Percentiles rank a stretch among this genome's conserved stretches.
Evolutionary conservation across 2,113 vertebrate species (phyloP).

Genomic region (Genyomyrus donnyi): DNA sequence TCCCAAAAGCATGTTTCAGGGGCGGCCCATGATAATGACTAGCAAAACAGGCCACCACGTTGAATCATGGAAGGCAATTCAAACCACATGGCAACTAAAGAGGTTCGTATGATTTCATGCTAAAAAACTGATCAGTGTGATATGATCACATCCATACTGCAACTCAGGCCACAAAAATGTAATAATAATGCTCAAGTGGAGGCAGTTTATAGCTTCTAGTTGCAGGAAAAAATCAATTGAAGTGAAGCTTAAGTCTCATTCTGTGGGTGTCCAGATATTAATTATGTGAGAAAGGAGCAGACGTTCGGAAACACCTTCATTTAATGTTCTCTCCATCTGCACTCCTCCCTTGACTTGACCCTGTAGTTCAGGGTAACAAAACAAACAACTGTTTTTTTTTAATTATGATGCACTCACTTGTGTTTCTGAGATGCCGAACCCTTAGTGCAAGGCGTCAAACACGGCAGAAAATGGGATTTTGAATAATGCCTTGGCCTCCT

Average conservation of each 20-base stretch:
- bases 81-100: not conserved
- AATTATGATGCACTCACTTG: not conserved
- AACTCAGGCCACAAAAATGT: not conserved
- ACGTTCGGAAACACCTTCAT: not conserved
- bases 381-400: not conserved
- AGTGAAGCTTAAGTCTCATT: not conserved
- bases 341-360: not conserved
- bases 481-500: not conserved
- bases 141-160: not conserved
- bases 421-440: not conserved
- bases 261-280: not conserved
- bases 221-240: not conserved
- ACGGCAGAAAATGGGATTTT: not conserved
- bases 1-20: not conserved
- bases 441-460: not conserved
- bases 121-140: not conserved
- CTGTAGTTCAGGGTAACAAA: not conserved
- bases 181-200: not conserved
- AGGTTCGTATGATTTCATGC: not conserved
- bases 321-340: not conserved
- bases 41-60: not conserved
- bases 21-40: not conserved
- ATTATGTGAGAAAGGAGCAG: not conserved
- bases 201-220: not conserved
- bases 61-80: not conserved